A percentile compares a stretch with the other conserved stretches of the same genome.
These are phyloP conservation scores for Trichonephila clavipes DNA, from an alignment of 1,140 invertebrate species.

Conservation along the genomic window DNA sequence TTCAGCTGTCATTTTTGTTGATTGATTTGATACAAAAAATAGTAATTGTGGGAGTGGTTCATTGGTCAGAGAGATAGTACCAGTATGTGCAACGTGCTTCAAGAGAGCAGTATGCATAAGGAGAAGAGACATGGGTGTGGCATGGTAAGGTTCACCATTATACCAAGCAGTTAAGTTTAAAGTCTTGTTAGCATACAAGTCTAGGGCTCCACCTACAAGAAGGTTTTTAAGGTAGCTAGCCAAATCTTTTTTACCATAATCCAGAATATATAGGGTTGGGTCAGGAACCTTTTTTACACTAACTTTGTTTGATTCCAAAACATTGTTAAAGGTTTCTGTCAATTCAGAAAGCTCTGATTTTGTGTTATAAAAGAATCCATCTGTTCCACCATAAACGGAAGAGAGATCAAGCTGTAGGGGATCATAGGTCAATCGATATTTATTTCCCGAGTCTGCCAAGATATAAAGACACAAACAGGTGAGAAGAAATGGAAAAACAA, in stretches of 20 bases:
- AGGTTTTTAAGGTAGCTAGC: constrained; percentile 40
- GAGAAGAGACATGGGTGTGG: constrained; percentile 59
- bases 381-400: constrained; percentile 69
- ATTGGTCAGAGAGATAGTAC: constrained; percentile 55
- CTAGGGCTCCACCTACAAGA: constrained; percentile 63
- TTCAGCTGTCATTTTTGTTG: not conserved
- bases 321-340: constrained; percentile 1
- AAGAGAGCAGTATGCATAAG: constrained; percentile 70
- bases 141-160: constrained; percentile 76
- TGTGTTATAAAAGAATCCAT: constrained; percentile 62
- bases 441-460: not conserved
- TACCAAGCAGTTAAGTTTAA: constrained; percentile 71
- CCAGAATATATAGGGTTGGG: constrained; percentile 49
- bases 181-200: not conserved
- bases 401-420: constrained; percentile 67
- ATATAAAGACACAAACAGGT: constrained; percentile 55
- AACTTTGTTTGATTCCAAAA: not conserved
- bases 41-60: constrained; percentile 33
- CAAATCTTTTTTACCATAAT: constrained; percentile 48
- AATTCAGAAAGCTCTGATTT: not conserved
- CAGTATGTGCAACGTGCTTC: constrained; percentile 6
- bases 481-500: constrained; percentile 76
- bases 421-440: not conserved
- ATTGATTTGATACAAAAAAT: not conserved
- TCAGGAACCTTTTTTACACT: constrained; percentile 14